Evolutionary conservation across 92 coral and sea anemone species (phyloP).

Genomic region (Phenganax subtilis): DNA sequence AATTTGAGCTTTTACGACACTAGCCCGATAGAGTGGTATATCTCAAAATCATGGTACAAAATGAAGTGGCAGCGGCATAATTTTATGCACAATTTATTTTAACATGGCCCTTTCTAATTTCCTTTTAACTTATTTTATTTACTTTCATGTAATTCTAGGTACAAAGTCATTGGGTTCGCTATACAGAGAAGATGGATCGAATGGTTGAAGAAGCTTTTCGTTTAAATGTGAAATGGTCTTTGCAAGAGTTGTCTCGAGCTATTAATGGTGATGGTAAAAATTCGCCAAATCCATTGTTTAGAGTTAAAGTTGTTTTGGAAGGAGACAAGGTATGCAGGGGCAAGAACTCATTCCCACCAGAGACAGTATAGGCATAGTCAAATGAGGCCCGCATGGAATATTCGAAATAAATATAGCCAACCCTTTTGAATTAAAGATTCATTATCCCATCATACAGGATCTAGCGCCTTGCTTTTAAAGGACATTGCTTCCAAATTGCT

Average conservation of each 20-base stretch:
- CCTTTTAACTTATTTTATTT: neutral
- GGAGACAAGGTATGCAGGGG: constrained; percentile 70
- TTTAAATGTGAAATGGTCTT: constrained; percentile 96
- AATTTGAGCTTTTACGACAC: too few species aligned
- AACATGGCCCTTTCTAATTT: too few species aligned
- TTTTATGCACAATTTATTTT: too few species aligned
- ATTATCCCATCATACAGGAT: too few species aligned
- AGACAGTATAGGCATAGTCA: neutral
- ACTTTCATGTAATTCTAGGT: constrained; percentile 51
- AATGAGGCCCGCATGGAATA: neutral
- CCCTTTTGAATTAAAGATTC: neutral
- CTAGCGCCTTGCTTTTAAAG: too few species aligned
- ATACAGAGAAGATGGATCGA: constrained; percentile 98
- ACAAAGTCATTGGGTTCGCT: constrained; percentile 96
- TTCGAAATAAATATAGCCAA: neutral
- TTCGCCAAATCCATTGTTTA: constrained; percentile 83
- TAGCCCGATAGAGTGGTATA: too few species aligned
- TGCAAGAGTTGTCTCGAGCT: constrained; percentile 95
- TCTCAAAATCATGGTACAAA: too few species aligned
- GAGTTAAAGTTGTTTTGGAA: constrained; percentile 97
- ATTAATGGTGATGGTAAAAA: constrained; percentile 98
- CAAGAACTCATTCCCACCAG: neutral
- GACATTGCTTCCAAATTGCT: neutral
- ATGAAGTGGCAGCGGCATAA: too few species aligned
- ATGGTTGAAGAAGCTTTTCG: constrained; percentile 99